Evolutionary conservation across 2,113 vertebrate genomes (phyloP), one percentile per base, ranked within the genome.

Genomic region (Rhabdomys dilectus): DNA sequence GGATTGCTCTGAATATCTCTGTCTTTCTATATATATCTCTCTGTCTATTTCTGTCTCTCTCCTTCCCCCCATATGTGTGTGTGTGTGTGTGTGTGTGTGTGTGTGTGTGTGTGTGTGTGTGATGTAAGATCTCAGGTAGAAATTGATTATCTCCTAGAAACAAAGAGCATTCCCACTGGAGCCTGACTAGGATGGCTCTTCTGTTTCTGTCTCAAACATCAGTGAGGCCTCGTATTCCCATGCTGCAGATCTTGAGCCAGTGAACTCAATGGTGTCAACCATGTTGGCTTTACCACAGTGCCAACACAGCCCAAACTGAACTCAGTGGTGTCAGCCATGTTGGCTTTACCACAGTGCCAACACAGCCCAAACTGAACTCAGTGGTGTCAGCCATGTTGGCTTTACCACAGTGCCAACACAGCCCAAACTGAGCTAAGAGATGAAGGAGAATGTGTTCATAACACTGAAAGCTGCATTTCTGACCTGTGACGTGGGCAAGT

Each of bases 1-100:
- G 5, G 39, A 36, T 5, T 5, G 45, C 0, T 7, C 3, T 6
- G 10, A 13, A 5, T 24, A 10, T 45, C 36, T 70, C 15, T 70
- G 15, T 36, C 15, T 72, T 36, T 36, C 15, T 62, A 7, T 64
- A 0, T 62, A 21, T 62, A 0, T 70, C 68, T 70, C 13, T 70
- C n/a, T 73, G 2, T 72, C 70, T 72, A 5, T 72, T 5, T 72
- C 36, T 73, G 15, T 73, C 36, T 73, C 7, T 39, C 66, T 13
- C 3, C 34, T 31, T 36, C 10, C 4, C 66, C 22, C 6, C 31
- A n/a, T n/a, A n/a, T n/a, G n/a, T n/a, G n/a, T n/a, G n/a, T 70
- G 1, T 68, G 1, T 68, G 29, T 53, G 48, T 78, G 15, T 78
- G 29, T 48, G 12, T 77, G 42, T 77, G 26, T 29, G 73, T 15